Base-by-base conservation (phyloP, 2,113 vertebrate species). In the Ochotona curzoniae region DNA sequence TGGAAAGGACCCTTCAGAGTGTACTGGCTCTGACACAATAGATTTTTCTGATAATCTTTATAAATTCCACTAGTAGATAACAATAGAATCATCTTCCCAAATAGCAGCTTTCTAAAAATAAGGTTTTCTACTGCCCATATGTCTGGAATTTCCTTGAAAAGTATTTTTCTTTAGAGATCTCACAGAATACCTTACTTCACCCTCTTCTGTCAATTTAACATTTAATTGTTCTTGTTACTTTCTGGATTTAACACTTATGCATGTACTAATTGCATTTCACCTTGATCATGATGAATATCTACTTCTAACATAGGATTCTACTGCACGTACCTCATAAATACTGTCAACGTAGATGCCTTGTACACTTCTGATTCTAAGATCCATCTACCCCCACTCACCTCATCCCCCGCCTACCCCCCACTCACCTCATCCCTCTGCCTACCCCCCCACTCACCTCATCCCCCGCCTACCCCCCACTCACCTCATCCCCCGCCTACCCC, bases 41-140 rank as follows among this genome's bases (percentile, higher is more conserved):
- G 32, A 54, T 80, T 93, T 87, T 67, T 91, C 38, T 20, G 49
- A 64, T 60, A 93, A 96, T 67, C 47, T 67, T 63, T 64, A 85
- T 25, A 87, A 70, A 67, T 75, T 89, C 21, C 83, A 73, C 54
- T 80, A 75, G 49, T 79, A 91, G 60, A 83, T 63, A 85, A 88
- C 8, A 88, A 35, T n/a, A 90, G 28, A 90, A 76, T 49, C 13
- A 32, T 71, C 71, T 93, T 85, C 67, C 12, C 81, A 32, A 82
- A 84, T 25, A 83, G 8, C 73, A 13, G 0, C 1, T 5, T 49
- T 81, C 64, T 60, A 12, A 66, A 82, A 82, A 38, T 30, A 73
- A 83, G n/a, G 60, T 38, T 70, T 93, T 66, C 18, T 4, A 49
- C 13, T 84, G 2, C 57, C 85, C 74, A 25, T 38, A 8, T 69